Evolutionary conservation across 1,140 invertebrate species (phyloP).

Genomic region (Hormaphis cornu): DNA sequence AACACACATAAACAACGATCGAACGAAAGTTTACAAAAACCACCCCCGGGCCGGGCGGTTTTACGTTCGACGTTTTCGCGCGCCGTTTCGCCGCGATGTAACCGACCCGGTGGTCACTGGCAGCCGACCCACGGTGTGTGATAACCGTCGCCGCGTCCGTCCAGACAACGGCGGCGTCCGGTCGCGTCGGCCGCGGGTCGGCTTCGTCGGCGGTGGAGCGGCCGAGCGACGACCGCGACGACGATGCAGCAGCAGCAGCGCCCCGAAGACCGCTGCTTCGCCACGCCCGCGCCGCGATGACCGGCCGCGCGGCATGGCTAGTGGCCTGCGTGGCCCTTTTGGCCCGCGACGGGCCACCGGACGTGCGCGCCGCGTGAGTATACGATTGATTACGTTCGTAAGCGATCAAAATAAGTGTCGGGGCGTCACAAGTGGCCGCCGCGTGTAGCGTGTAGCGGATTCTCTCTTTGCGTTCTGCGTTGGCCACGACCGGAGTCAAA

Average conservation of each 20-base stretch:
- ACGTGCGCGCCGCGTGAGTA: conserved; percentile 13
- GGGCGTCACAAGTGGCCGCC: too few species aligned
- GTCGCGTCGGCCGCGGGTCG: not conserved
- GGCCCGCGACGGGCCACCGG: not conserved
- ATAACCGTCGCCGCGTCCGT: not conserved
- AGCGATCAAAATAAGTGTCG: too few species aligned
- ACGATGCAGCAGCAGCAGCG: too few species aligned
- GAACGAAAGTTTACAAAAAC: too few species aligned
- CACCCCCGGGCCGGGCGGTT: too few species aligned
- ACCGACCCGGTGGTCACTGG: not conserved
- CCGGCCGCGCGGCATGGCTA: conserved; percentile 19
- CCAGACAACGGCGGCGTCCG: not conserved
- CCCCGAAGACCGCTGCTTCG: not conserved
- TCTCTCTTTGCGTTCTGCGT: too few species aligned
- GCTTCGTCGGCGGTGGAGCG: too few species aligned
- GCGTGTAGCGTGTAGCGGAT: too few species aligned
- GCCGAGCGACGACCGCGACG: not conserved
- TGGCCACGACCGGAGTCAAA: too few species aligned
- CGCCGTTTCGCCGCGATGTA: not conserved
- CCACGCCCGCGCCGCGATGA: conserved; percentile 27
- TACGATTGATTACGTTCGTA: too few species aligned
- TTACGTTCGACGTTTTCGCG: not conserved
- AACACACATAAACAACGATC: too few species aligned
- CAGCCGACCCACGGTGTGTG: too few species aligned
- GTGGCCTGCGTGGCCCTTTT: conserved; percentile 6